Conservation (phyloP, 2,113 vertebrate genomes). For the Labrus mixtus region DNA sequence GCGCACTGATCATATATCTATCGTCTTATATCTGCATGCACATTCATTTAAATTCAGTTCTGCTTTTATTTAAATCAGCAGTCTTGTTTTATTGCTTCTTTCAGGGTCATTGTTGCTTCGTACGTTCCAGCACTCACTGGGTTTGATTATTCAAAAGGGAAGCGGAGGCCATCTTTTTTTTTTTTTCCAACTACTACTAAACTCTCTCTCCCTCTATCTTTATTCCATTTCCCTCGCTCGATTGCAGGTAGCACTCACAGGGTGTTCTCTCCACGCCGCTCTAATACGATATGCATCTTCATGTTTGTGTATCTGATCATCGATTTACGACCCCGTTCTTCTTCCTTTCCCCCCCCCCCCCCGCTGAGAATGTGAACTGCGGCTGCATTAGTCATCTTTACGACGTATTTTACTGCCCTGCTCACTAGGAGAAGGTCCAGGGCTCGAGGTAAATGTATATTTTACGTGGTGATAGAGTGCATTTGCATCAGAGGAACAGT, state of each 20-base stretch:
- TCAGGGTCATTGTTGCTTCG: slow-evolving; percentile 8
- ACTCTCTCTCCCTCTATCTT: slow-evolving; percentile 22
- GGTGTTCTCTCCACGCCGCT: slow-evolving; percentile 36
- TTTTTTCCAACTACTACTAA: slow-evolving; percentile 9
- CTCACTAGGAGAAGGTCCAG: slow-evolving; percentile 38
- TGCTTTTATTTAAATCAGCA: slow-evolving; percentile 10
- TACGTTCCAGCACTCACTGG: slow-evolving; percentile 13
- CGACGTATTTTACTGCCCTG: slow-evolving; percentile 64
- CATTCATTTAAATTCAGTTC: slow-evolving; percentile 34
- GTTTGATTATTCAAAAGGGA: slow-evolving; percentile 45
- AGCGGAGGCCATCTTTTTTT: slow-evolving; percentile 16
- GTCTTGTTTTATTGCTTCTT: slow-evolving; percentile 28
- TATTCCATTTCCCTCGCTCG: slow-evolving; percentile 51
- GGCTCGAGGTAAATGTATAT: slow-evolving; percentile 69
- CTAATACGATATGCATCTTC: slow-evolving; percentile 67
- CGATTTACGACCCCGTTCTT: slow-evolving; percentile 69
- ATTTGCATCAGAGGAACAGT: slow-evolving; percentile 69
- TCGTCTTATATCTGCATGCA: slow-evolving; percentile 19
- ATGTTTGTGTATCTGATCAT: slow-evolving; percentile 76
- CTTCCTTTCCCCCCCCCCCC: slow-evolving; percentile 28
- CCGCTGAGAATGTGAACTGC: slow-evolving; percentile 45
- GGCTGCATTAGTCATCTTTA: slow-evolving; percentile 76
- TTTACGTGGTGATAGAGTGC: slow-evolving; percentile 73
- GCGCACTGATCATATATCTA: not conserved
- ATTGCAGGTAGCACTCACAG: slow-evolving; percentile 48